These are phyloP conservation scores for Monochamus alternatus DNA, from an alignment of 2,888 invertebrate genomes.

Conservation along the genomic window DNA sequence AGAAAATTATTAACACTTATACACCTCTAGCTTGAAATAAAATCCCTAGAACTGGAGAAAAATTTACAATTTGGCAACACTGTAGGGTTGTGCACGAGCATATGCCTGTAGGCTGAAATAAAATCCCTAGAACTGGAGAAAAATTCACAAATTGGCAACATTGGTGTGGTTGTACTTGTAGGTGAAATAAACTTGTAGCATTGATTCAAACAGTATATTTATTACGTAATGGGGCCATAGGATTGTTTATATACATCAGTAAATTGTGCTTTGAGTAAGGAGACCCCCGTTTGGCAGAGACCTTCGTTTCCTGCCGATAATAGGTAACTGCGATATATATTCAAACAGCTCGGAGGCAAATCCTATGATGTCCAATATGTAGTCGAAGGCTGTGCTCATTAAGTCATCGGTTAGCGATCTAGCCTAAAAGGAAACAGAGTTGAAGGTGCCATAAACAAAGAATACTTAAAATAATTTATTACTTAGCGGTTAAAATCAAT, in stretches of 20 bases:
- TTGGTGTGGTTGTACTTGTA: neutral
- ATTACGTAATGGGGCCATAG: neutral
- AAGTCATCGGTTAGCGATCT: conserved; percentile 57
- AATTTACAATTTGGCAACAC: too few relatives aligned
- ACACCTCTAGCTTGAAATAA: too few relatives aligned
- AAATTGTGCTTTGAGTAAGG: neutral
- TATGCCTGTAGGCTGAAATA: too few relatives aligned
- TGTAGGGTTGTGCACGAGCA: too few relatives aligned
- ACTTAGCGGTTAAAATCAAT: too few relatives aligned
- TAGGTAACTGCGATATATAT: conserved; percentile 38
- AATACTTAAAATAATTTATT: neutral
- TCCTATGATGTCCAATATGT: conserved; percentile 61
- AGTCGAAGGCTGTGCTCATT: conserved; percentile 58
- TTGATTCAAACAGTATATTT: neutral
- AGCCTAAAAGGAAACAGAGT: conserved; percentile 19
- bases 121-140: too few relatives aligned
- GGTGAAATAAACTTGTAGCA: neutral
- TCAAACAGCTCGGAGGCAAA: conserved; percentile 56
- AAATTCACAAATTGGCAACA: neutral
- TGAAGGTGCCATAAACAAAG: neutral
- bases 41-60: too few relatives aligned
- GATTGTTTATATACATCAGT: neutral
- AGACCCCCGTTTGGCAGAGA: conserved; percentile 3
- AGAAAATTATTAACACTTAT: too few relatives aligned
- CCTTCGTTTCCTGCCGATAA: conserved; percentile 39